A percentile compares a stretch with the other conserved stretches of the same genome.
These are phyloP conservation scores for Apodemia duryi DNA, from an alignment of 2,888 invertebrate species.

Conservation along the genomic window DNA sequence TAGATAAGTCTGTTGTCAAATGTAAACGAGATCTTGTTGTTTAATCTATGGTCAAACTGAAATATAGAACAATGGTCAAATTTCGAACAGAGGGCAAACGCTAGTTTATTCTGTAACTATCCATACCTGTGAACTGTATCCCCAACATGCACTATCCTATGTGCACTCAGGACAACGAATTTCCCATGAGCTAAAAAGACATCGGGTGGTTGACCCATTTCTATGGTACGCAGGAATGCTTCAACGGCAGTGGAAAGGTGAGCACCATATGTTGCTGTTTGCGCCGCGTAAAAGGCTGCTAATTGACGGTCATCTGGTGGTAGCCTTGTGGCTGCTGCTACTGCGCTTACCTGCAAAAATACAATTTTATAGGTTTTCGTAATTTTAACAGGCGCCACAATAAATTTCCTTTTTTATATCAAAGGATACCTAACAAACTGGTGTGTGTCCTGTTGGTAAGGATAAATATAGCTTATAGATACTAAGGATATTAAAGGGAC, in stretches of 20 bases:
- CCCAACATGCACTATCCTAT: conserved; percentile 95
- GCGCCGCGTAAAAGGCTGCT: conserved; percentile 91
- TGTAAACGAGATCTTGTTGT: background rate
- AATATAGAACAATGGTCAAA: no score
- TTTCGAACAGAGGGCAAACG: no score
- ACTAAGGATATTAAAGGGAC: no score
- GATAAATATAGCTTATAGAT: no score
- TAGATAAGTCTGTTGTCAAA: no score
- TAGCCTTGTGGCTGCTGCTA: conserved; percentile 74
- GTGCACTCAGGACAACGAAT: conserved; percentile 95
- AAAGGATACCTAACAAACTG: no score
- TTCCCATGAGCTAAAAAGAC: conserved; percentile 96
- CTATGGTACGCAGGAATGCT: conserved; percentile 93
- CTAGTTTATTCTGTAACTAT: background rate
- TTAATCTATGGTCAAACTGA: no score
- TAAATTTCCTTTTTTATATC: no score
- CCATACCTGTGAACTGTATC: conserved; percentile 88
- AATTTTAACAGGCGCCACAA: no score
- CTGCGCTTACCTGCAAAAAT: conserved; percentile 61
- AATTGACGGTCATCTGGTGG: conserved; percentile 91
- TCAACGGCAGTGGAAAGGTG: conserved; percentile 94
- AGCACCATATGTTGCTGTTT: conserved; percentile 90
- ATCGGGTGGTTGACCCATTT: conserved; percentile 95
- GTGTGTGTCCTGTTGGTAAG: no score
- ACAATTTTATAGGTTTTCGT: background rate